phyloP scores from a whole-genome alignment of 2,797 vertebrate genomes.

The Alexandromys oeconomus region DNA sequence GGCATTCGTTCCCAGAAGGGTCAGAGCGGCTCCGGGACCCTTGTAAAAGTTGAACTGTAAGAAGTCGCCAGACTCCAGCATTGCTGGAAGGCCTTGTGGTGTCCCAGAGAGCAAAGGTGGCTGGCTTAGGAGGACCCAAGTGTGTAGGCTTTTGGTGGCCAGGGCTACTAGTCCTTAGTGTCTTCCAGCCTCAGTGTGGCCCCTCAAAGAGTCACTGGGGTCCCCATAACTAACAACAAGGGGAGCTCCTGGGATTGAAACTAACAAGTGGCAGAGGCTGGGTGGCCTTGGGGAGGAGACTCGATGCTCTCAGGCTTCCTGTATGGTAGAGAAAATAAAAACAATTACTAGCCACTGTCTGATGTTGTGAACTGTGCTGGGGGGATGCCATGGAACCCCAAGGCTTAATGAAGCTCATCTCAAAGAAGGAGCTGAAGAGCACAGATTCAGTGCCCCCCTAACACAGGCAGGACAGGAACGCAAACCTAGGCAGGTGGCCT shows the following conservation, averaged over 20 bases:
- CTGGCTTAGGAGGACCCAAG: background rate
- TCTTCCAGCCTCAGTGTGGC: background rate
- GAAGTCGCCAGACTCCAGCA: background rate
- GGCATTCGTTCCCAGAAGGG: constrained; percentile 22
- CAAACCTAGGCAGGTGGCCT: background rate
- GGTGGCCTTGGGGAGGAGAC: constrained; percentile 51
- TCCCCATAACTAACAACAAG: constrained; percentile 64
- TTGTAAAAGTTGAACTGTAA: background rate
- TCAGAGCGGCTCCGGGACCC: constrained; percentile 23
- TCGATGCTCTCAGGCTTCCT: background rate
- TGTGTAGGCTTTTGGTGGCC: background rate
- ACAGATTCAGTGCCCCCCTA: background rate
- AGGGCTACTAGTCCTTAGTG: accelerated
- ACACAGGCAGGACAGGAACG: background rate
- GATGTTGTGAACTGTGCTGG: background rate
- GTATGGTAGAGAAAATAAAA: background rate
- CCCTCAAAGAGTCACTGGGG: background rate
- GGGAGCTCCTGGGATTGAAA: constrained; percentile 60
- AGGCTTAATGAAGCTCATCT: background rate
- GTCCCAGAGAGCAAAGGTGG: background rate
- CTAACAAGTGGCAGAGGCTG: constrained; percentile 77
- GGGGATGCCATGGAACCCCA: background rate
- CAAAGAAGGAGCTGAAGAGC: background rate
- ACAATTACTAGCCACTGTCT: background rate
- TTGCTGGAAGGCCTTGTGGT: background rate